phyloP scores from a whole-genome alignment of 2,113 vertebrate genomes.

The Rhipidura dahli region DNA sequence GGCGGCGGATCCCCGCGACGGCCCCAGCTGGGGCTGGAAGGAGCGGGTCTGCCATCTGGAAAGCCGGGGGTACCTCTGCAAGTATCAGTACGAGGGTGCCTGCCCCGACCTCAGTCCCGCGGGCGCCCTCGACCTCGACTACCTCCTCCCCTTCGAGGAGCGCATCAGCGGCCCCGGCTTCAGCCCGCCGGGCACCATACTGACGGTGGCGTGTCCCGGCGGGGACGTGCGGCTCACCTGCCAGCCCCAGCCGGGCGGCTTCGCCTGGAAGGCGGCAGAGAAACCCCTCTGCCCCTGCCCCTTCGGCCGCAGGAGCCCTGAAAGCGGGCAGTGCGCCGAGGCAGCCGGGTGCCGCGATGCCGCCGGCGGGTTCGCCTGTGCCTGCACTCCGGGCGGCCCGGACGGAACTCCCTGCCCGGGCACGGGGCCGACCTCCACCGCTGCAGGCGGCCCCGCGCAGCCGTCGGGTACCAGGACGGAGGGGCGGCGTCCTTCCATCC shows the following conservation, averaged over 20 bases:
- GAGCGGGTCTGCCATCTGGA: slow-evolving; percentile 33
- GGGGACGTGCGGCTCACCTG: not conserved
- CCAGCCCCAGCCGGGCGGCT: not conserved
- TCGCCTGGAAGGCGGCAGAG: not conserved
- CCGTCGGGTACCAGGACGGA: not conserved
- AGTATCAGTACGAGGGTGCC: slow-evolving; percentile 49
- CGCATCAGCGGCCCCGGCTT: slow-evolving; percentile 51
- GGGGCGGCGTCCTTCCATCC: not conserved
- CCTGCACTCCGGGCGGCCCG: not conserved
- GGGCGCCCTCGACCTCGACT: slow-evolving; percentile 31
- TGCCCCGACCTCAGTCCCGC: slow-evolving; percentile 42
- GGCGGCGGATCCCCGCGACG: not conserved
- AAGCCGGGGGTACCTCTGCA: slow-evolving; percentile 64
- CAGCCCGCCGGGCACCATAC: slow-evolving; percentile 67
- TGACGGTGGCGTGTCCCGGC: slow-evolving; percentile 45
- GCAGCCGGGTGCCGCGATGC: slow-evolving; percentile 17
- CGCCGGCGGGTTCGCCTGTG: slow-evolving; percentile 42
- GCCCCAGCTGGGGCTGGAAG: slow-evolving; percentile 55
- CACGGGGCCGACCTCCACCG: not conserved
- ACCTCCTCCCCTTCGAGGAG: slow-evolving; percentile 57
- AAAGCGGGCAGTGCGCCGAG: not conserved
- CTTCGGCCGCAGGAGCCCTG: not conserved
- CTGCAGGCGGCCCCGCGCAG: not conserved
- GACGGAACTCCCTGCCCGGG: not conserved
- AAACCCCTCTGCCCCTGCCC: slow-evolving; percentile 50